phyloP scores from a whole-genome alignment of 2,113 vertebrate genomes.

The Pseudorectes ferrugineus region DNA sequence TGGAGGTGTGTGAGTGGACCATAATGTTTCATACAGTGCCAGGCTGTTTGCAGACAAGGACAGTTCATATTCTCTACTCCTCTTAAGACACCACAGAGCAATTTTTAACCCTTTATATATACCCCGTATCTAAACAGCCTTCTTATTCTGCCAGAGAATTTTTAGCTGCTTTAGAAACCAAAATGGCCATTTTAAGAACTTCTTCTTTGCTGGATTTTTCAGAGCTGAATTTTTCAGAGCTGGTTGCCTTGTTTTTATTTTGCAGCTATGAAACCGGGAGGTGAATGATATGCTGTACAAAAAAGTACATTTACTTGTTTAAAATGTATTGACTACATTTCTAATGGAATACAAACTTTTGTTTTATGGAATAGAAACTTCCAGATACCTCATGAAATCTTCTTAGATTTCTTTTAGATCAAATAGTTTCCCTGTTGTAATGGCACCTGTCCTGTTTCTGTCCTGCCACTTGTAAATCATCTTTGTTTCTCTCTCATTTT shows the following conservation, averaged over 20 bases:
- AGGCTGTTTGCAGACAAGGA: not conserved
- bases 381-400: not conserved
- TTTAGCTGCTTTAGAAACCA: not conserved
- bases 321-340: not conserved
- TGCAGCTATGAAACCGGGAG: not conserved
- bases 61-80: not conserved
- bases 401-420: not conserved
- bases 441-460: not conserved
- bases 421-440: not conserved
- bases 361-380: not conserved
- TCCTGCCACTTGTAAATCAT: not conserved
- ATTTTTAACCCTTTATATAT: not conserved
- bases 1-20: not conserved
- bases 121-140: not conserved
- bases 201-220: not conserved
- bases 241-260: not conserved
- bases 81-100: not conserved
- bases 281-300: not conserved
- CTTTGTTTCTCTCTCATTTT: not conserved
- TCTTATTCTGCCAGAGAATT: conserved; percentile 29
- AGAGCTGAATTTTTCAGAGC: not conserved
- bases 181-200: not conserved
- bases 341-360: not conserved
- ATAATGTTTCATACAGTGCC: not conserved
- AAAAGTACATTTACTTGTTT: not conserved